Evolutionary conservation across 2,888 invertebrate species (phyloP).

Genomic region (Hybos culiciformis): DNA sequence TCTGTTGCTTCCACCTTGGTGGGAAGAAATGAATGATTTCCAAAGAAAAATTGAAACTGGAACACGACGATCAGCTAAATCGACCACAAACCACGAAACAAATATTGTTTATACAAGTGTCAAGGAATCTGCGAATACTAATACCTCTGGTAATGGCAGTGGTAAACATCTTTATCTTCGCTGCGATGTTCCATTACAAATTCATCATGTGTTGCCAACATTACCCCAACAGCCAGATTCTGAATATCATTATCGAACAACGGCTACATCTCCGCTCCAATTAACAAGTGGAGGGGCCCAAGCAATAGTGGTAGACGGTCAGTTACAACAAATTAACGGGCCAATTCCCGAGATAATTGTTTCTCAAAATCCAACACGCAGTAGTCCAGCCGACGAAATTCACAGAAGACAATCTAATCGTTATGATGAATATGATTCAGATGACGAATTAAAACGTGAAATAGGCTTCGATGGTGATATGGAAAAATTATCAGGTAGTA

Average conservation of each 20-base stretch:
- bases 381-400: slow-evolving; percentile 32
- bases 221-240: slow-evolving; percentile 17
- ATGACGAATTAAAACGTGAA: slow-evolving; percentile 70
- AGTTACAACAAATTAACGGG: slow-evolving; percentile 8
- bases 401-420: slow-evolving; percentile 40
- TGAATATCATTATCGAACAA: slow-evolving; percentile 39
- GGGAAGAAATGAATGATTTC: slow-evolving; percentile 77
- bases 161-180: no score
- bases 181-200: slow-evolving; percentile 22
- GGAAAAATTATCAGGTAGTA: slow-evolving; percentile 61
- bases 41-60: slow-evolving; percentile 2
- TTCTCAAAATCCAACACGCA: slow-evolving; percentile 20
- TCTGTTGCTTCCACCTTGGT: slow-evolving; percentile 88
- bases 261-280: slow-evolving; percentile 46
- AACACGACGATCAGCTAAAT: neutral
- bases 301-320: slow-evolving; percentile 16
- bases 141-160: slow-evolving; percentile 8
- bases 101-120: slow-evolving; percentile 11
- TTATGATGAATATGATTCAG: slow-evolving; percentile 75
- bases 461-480: slow-evolving; percentile 66
- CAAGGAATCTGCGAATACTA: slow-evolving; percentile 4
- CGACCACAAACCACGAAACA: slow-evolving; percentile 5
- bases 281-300: slow-evolving; percentile 11
- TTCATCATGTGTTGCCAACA: slow-evolving; percentile 32
- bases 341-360: slow-evolving; percentile 29